Evolutionary conservation across 2,113 vertebrate genomes (phyloP), one percentile per base, ranked within the genome.

Genomic region (Scortum barcoo): DNA sequence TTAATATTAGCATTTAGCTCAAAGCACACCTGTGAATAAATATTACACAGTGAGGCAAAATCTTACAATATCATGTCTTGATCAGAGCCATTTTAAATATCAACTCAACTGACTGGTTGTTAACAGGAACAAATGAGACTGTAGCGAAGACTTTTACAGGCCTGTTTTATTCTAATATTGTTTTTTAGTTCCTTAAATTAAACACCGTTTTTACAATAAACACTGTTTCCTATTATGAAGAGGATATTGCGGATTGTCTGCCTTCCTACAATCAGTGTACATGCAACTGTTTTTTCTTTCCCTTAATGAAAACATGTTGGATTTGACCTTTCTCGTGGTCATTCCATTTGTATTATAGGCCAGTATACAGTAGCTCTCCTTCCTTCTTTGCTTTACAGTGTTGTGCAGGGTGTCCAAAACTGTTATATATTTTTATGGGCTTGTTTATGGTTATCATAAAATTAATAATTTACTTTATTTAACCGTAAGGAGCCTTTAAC

Each of bases 151-250:
- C 20, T 28, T 19, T 54, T 61, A 60, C 38, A 57, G 9, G 30
- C 14, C 28, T 30, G 4, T 66, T 24, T 61, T 12, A 28, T 13
- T 54, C 20, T 6, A 30, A 20, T 1, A 72, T 30, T 63, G 38
- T 84, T 79, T 48, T 48, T 36, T 17, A 56, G 38, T 72, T 80
- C 58, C 77, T 81, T 51, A 61, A 48, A 30, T 74, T 16, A 60
- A 76, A 70, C 56, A 67, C 33, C 17, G 33, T 61, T 60, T 36
- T 50, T 72, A 26, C 13, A 56, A 62, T 67, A 71, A 71, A 80
- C 19, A 54, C 16, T 0, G 40, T 77, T 81, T 62, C 16, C 50
- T 36, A 20, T 61, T 71, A 66, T 78, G 33, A 70, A 33, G 38
- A 66, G 72, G 72, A 76, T 68, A 74, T 54, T 42, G 30, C 11